Evolutionary conservation across 2,113 vertebrate genomes (phyloP).

Genomic region (Daphoenositta chrysoptera): DNA sequence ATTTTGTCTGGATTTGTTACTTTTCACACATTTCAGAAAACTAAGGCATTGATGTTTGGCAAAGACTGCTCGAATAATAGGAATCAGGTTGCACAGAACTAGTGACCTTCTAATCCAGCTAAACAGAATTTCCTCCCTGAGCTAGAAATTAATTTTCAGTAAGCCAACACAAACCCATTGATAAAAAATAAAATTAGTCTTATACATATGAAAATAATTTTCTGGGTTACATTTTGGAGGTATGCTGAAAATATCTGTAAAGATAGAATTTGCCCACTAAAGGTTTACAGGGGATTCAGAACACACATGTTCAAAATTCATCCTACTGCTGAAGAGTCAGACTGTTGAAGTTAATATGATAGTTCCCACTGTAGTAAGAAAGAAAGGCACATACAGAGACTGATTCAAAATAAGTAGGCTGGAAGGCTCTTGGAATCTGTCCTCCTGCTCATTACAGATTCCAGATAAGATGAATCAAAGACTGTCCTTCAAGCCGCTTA

Average conservation of each 20-base stretch:
- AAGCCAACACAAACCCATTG: background rate
- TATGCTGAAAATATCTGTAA: background rate
- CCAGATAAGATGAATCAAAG: background rate
- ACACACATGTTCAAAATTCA: background rate
- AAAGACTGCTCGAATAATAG: background rate
- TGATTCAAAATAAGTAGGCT: background rate
- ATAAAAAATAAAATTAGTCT: background rate
- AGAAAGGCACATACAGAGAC: background rate
- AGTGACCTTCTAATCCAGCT: background rate
- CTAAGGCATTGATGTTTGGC: background rate
- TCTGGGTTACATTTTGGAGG: background rate
- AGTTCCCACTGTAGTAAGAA: background rate
- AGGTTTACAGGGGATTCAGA: background rate
- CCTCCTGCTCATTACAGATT: background rate
- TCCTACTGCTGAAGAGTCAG: background rate
- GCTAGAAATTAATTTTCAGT: background rate
- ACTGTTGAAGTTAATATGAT: background rate
- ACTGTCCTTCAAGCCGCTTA: background rate
- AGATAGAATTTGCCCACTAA: background rate
- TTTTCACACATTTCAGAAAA: background rate
- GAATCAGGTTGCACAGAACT: background rate
- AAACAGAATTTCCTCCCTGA: background rate
- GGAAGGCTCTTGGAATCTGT: background rate
- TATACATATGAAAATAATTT: background rate
- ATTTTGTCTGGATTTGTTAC: background rate